phyloP scores from a whole-genome alignment of 2,113 vertebrate genomes.

The Naja naja region DNA sequence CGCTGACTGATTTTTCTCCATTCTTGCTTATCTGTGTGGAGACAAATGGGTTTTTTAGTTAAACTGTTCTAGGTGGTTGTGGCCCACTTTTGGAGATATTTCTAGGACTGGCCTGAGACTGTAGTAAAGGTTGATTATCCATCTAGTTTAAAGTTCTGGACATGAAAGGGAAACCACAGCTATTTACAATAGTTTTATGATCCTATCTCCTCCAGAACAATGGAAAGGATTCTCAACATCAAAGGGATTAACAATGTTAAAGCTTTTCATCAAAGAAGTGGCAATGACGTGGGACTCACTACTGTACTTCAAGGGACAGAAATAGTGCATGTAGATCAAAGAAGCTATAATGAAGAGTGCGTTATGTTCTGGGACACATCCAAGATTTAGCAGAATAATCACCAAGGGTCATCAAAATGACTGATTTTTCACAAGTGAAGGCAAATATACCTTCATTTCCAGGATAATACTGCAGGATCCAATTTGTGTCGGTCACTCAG shows the following conservation, averaged over 20 bases:
- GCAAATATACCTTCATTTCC: background rate
- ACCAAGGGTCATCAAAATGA: background rate
- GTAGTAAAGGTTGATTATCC: background rate
- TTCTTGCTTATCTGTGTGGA: background rate
- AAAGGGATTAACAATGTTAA: background rate
- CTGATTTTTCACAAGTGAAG: background rate
- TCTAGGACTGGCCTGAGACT: background rate
- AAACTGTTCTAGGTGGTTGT: background rate
- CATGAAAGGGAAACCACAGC: background rate
- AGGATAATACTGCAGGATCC: background rate
- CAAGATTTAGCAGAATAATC: background rate
- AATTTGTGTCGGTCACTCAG: background rate
- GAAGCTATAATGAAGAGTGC: background rate
- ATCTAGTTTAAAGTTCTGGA: background rate
- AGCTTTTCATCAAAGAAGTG: background rate
- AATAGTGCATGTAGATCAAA: background rate
- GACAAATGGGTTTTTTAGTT: background rate
- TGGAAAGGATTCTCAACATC: background rate
- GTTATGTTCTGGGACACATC: background rate
- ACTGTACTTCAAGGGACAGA: background rate
- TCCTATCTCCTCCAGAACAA: background rate
- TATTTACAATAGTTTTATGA: background rate
- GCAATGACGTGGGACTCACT: background rate
- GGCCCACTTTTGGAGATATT: background rate
- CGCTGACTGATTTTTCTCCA: background rate